Evolutionary conservation across 2,888 invertebrate genomes (phyloP).

Genomic region (Rhagonycha fulva): DNA sequence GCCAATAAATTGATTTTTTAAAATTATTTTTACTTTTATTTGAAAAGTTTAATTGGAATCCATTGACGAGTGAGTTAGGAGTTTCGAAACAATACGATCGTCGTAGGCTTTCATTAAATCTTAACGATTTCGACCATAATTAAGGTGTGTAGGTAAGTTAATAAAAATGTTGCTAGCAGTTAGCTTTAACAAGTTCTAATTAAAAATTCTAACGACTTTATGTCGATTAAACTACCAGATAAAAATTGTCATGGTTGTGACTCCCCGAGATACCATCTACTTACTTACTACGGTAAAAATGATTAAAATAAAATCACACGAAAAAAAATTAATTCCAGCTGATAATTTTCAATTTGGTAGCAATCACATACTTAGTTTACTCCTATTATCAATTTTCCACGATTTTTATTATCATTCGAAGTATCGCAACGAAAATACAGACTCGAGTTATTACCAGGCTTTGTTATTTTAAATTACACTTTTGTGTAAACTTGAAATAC

Average conservation of each 20-base stretch:
- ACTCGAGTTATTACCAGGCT: not conserved
- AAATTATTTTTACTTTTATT: slow-evolving; percentile 56
- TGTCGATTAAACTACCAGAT: not conserved
- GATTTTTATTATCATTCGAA: not conserved
- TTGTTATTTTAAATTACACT: not conserved
- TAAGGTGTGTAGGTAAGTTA: not conserved
- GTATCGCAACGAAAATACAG: not conserved
- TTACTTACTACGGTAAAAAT: not conserved
- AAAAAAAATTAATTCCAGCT: not conserved
- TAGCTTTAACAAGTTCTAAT: not conserved
- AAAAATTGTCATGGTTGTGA: slow-evolving; percentile 1
- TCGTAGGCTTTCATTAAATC: not conserved
- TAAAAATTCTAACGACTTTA: not conserved
- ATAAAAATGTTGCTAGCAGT: not conserved
- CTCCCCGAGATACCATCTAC: not conserved
- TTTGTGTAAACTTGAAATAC: not conserved
- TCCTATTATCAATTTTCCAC: not conserved
- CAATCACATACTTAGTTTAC: not conserved
- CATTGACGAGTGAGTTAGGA: not conserved
- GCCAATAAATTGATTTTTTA: slow-evolving; percentile 71
- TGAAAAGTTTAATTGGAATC: not conserved
- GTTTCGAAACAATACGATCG: not conserved
- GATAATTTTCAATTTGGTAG: not conserved
- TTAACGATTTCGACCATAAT: not conserved
- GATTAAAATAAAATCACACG: not conserved